Conservation (phyloP, 2,888 invertebrate genomes). For the Limenitis camilla region DNA sequence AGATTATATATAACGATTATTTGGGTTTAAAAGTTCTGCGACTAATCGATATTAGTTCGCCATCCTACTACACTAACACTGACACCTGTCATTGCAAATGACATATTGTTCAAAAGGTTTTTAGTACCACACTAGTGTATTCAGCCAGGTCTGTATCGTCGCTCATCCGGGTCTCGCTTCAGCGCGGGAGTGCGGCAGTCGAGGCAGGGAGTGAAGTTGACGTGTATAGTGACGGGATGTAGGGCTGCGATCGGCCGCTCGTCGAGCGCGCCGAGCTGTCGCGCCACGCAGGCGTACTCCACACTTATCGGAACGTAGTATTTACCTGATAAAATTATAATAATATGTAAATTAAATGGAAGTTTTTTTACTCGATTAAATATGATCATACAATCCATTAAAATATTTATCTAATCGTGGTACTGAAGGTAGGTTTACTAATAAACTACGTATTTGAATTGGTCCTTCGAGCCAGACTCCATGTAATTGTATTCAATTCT, state of each 20-base stretch:
- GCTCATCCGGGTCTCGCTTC: slow-evolving; percentile 48
- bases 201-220: slow-evolving; percentile 79
- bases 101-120: too few species aligned
- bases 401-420: too few species aligned
- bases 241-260: slow-evolving; percentile 76
- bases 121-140: too few species aligned
- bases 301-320: slow-evolving; percentile 92
- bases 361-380: neutral
- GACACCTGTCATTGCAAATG: neutral
- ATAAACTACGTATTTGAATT: too few species aligned
- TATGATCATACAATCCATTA: neutral
- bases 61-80: neutral
- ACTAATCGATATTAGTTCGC: too few species aligned
- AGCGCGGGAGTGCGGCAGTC: slow-evolving; percentile 43
- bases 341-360: neutral
- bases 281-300: slow-evolving; percentile 81
- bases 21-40: too few species aligned
- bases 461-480: too few species aligned
- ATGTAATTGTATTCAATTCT: too few species aligned
- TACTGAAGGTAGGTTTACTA: too few species aligned
- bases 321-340: slow-evolving; percentile 43
- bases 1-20: neutral
- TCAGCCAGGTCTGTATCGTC: slow-evolving; percentile 41
- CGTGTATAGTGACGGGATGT: slow-evolving; percentile 92
- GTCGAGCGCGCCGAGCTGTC: slow-evolving; percentile 77